Evolutionary conservation across 92 coral and sea anemone genomes (phyloP).

Genomic region (Montipora capitata): DNA sequence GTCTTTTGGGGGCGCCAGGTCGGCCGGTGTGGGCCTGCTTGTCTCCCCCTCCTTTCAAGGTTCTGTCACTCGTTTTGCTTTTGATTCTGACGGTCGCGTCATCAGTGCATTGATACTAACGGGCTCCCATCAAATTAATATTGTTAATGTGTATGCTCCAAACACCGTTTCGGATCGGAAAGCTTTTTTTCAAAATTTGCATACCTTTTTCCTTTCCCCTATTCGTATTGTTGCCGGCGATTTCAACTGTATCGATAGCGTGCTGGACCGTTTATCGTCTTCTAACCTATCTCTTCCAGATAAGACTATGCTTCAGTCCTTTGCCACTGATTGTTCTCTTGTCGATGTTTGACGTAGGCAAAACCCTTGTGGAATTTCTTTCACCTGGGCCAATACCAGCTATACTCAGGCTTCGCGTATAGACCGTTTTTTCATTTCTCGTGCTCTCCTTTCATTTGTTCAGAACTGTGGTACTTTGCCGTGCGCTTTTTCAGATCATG

Average conservation of each 20-base stretch:
- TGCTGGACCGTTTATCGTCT: not conserved
- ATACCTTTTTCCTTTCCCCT: not conserved
- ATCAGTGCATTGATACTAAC: not conserved
- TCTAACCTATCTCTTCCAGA: not conserved
- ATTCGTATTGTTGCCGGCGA: not conserved
- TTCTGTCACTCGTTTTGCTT: not conserved
- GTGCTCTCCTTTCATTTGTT: not conserved
- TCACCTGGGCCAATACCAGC: not conserved
- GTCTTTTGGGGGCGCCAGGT: slow-evolving; percentile 19
- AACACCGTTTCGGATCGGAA: not conserved
- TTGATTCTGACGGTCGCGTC: not conserved
- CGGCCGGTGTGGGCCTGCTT: slow-evolving; percentile 20
- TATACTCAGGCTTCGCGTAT: not conserved
- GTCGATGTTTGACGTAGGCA: not conserved
- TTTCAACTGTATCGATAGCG: not conserved
- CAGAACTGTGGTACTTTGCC: too few relatives aligned
- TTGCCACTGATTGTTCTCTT: not conserved
- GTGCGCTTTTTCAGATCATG: too few relatives aligned
- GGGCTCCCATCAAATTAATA: not conserved
- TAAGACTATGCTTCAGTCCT: not conserved
- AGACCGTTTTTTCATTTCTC: not conserved
- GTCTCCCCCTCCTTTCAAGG: not conserved
- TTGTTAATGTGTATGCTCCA: not conserved
- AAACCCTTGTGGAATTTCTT: not conserved
- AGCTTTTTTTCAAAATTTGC: not conserved